A percentile compares a stretch with the other conserved stretches of the same genome.
These are phyloP conservation scores for Syngnathoides biaculeatus DNA, from an alignment of 2,113 vertebrate genomes.

Conservation along the genomic window DNA sequence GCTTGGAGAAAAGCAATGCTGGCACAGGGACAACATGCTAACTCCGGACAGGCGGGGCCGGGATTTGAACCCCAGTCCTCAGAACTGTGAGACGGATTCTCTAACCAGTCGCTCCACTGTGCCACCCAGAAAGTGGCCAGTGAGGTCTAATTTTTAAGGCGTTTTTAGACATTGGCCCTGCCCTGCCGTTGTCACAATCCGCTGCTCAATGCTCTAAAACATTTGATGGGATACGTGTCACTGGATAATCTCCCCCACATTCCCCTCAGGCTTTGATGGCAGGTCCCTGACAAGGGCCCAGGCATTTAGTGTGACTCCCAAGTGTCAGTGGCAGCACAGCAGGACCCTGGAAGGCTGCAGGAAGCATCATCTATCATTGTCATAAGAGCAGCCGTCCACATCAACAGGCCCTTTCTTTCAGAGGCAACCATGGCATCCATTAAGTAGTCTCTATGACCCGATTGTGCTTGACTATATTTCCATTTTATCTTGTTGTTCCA, in stretches of 20 bases:
- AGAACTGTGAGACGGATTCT: too few species aligned
- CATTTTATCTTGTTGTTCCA: constrained; percentile 21
- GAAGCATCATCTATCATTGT: constrained; percentile 72
- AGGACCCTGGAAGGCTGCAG: constrained; percentile 56
- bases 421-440: constrained; percentile 50
- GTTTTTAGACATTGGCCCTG: constrained; percentile 5
- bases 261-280: constrained; percentile 46
- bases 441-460: constrained; percentile 46
- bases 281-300: constrained; percentile 51
- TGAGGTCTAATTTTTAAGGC: background rate
- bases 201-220: constrained; percentile 44
- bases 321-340: constrained; percentile 64
- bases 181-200: constrained; percentile 34
- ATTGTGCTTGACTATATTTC: constrained; percentile 33
- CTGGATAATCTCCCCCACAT: constrained; percentile 56
- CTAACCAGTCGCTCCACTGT: too few species aligned
- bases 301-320: constrained; percentile 63
- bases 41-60: too few species aligned
- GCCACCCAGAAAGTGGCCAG: background rate
- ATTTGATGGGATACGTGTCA: constrained; percentile 59
- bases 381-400: constrained; percentile 65
- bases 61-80: too few species aligned
- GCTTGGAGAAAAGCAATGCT: too few species aligned
- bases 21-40: too few species aligned
- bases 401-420: constrained; percentile 58